These are phyloP conservation scores for Ophion ventricosus DNA, from an alignment of 2,888 invertebrate species.

Conservation along the genomic window DNA sequence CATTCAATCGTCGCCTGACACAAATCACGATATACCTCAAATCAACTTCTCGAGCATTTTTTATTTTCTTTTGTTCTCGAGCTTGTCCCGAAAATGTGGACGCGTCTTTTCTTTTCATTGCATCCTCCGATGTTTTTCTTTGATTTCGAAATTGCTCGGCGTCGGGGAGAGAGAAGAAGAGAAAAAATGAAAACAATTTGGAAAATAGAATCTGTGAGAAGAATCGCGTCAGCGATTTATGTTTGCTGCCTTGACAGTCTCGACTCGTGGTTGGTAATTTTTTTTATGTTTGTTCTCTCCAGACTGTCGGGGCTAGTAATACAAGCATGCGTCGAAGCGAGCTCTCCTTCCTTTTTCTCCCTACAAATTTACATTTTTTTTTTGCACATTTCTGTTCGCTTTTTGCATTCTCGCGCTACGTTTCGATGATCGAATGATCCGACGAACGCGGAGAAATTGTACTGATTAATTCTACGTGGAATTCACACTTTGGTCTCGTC, in stretches of 20 bases:
- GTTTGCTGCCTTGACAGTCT: neutral
- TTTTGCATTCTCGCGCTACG: constrained; percentile 55
- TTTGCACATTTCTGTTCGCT: neutral
- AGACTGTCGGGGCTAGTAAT: neutral
- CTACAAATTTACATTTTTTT: neutral
- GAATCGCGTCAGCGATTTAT: neutral
- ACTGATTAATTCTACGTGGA: constrained; percentile 2
- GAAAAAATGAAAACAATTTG: neutral
- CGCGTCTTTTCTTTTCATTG: neutral
- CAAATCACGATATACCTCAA: neutral
- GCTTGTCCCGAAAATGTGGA: neutral
- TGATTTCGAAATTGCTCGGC: neutral
- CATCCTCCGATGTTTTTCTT: neutral
- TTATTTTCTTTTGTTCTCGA: neutral
- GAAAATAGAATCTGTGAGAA: neutral
- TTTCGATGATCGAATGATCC: constrained; percentile 41
- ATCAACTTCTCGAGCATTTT: neutral
- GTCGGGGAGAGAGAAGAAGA: neutral
- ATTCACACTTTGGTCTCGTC: constrained; percentile 34
- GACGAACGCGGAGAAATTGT: constrained; percentile 6
- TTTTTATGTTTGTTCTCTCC: neutral
- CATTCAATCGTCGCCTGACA: neutral
- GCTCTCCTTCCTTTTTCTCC: neutral
- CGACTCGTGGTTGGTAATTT: neutral
- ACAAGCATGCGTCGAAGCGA: neutral